Evolutionary conservation across 2,113 vertebrate species (phyloP).

Genomic region (Lathamus discolor): DNA sequence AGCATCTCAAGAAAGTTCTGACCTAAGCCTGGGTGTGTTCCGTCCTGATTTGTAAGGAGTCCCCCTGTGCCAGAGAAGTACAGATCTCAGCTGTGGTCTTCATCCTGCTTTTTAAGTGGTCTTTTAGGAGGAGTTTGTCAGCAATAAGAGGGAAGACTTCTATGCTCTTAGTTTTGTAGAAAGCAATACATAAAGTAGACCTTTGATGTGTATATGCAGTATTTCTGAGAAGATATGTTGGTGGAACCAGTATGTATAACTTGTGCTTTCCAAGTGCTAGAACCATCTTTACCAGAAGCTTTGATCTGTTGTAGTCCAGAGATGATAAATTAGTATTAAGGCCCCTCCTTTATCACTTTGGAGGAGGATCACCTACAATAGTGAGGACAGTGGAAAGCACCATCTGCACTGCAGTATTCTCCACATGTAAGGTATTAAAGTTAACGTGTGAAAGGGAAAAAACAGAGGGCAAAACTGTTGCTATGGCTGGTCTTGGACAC

Average conservation of each 20-base stretch:
- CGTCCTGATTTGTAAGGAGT: not conserved
- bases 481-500: not conserved
- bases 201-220: not conserved
- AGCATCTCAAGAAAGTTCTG: not conserved
- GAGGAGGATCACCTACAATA: not conserved
- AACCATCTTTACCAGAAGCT: not conserved
- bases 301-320: not conserved
- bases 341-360: not conserved
- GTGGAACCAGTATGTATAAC: not conserved
- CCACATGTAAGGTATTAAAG: fast-evolving
- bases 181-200: not conserved
- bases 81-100: not conserved
- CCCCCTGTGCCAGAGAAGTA: not conserved
- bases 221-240: not conserved
- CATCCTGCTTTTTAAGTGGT: fast-evolving
- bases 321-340: fast-evolving
- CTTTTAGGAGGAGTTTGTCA: not conserved
- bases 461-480: not conserved
- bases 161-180: not conserved
- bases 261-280: not conserved
- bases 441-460: not conserved
- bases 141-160: not conserved
- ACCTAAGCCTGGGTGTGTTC: not conserved
- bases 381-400: not conserved
- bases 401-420: not conserved